A percentile compares a stretch with the other conserved stretches of the same genome.
These are phyloP conservation scores for Zophobas atratus DNA, from an alignment of 1,140 invertebrate species.

Conservation along the genomic window DNA sequence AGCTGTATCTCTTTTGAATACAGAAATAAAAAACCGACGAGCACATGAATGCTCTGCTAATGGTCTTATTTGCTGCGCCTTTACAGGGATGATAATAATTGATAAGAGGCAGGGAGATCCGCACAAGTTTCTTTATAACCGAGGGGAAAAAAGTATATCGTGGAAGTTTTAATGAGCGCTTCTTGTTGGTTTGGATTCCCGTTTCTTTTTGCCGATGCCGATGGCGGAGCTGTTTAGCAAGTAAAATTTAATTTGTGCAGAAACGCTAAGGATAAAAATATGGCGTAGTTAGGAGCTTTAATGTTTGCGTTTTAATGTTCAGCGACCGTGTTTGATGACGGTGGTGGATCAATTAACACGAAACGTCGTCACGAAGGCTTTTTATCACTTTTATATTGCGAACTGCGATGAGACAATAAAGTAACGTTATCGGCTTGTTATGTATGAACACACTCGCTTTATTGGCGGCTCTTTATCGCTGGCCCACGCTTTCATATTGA, in stretches of 20 bases:
- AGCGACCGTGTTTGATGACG: constrained; percentile 15
- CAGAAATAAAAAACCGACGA: neutral
- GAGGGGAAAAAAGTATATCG: constrained; percentile 2
- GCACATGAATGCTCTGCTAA: neutral
- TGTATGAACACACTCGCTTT: constrained; percentile 13
- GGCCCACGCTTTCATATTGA: constrained; percentile 10
- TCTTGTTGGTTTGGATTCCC: neutral
- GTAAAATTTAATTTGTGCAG: constrained; percentile 17
- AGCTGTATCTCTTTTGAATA: neutral
- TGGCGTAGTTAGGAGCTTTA: constrained; percentile 10
- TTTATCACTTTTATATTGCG: constrained; percentile 10
- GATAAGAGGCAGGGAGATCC: neutral
- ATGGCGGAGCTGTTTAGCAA: constrained; percentile 13
- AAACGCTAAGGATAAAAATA: constrained; percentile 14
- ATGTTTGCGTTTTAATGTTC: constrained; percentile 13
- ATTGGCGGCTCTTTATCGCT: neutral
- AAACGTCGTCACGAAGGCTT: constrained; percentile 16
- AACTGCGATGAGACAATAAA: constrained; percentile 13
- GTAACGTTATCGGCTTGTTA: constrained; percentile 8
- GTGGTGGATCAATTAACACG: constrained; percentile 16
- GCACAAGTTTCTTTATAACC: neutral
- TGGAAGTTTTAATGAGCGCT: constrained; percentile 9
- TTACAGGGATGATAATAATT: constrained; percentile 3
- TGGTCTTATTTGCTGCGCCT: neutral
- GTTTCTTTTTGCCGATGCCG: constrained; percentile 6